Base-by-base conservation (phyloP, 1,140 invertebrate genomes). In the Trichoplusia ni region DNA sequence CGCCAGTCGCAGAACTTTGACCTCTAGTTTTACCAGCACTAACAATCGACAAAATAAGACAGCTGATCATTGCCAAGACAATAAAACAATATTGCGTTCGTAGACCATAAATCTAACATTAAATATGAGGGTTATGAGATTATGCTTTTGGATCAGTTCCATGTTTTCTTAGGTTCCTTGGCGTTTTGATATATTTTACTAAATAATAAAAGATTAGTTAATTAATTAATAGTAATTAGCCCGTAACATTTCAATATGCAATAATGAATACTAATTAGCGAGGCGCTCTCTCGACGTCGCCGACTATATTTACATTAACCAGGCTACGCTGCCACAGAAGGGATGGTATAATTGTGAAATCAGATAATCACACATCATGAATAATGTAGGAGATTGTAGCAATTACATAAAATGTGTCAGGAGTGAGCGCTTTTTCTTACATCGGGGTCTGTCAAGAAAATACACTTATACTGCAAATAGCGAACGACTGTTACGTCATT, bases 291-390 rank as follows among this genome's bases (percentile, higher is more conserved):
- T 8, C 11, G 14, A 7, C 18, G 25, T 47, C 44, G 7, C 16
- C 29, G 13, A n/a, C 42, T 14, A 11, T 16, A 46, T 46, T 46
- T 46, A 23, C 18, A 46, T 46, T 13, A 13, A 46, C 23, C 19
- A 25, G n/a, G n/a, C n/a, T n/a, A n/a, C n/a, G n/a, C 42, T 27
- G 42, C 42, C 21, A 8, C 2, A 27, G 9, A 4, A 7, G 37
- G 8, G 13, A 6, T 13, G 44, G 44, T 42, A 23, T 7, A 27
- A 29, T 25, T 6, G 13, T 16, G 8, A 7, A 25, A 47, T 31
- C 25, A 11, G 44, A 18, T 31, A 49, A 31, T 49, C 46, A 49
- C 46, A 29, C 25, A 49, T 29, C 25, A 31, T 49, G 46, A 49
- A 49, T 49, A 49, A 49, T 49, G 14, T n/a, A n/a, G n/a, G n/a